Evolutionary conservation across 2,888 invertebrate genomes (phyloP).

Genomic region (Pseudoips prasinana): DNA sequence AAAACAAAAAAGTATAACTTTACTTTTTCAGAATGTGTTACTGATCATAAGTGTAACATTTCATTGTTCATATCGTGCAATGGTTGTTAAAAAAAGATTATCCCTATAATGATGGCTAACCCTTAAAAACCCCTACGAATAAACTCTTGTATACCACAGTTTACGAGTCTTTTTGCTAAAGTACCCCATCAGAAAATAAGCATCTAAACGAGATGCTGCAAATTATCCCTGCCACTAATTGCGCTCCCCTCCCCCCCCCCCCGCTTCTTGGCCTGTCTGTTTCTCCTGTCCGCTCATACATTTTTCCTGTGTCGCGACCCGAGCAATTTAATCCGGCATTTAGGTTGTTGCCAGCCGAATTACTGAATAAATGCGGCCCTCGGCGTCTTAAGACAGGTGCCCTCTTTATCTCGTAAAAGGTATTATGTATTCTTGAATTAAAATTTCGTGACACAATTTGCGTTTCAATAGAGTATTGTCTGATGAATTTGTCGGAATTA

Average conservation of each 20-base stretch:
- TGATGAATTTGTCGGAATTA: constrained; percentile 8
- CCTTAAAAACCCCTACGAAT: constrained; percentile 13
- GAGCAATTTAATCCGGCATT: constrained; percentile 50
- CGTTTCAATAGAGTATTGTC: constrained; percentile 9
- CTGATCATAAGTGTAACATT: no score
- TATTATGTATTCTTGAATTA: constrained; percentile 28
- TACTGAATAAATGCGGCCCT: constrained; percentile 43
- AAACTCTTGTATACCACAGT: constrained; percentile 21
- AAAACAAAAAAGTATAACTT: no score
- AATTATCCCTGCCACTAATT: constrained; percentile 42
- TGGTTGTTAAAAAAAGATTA: no score
- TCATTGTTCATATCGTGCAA: no score
- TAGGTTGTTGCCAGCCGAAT: constrained; percentile 39
- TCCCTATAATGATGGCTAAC: no score
- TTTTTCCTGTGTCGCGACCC: constrained; percentile 45
- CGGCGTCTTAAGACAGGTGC: constrained; percentile 32
- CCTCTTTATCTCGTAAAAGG: constrained; percentile 33
- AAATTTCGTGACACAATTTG: constrained; percentile 24
- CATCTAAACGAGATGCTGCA: constrained; percentile 35
- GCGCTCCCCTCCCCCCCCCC: constrained; percentile 27
- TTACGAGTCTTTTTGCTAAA: constrained; percentile 26
- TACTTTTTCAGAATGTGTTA: no score
- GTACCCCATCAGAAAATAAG: constrained; percentile 27
- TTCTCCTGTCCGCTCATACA: constrained; percentile 33
- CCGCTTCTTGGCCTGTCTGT: no score